These are phyloP conservation scores for Apotomis capreana DNA, from an alignment of 2,888 invertebrate genomes.

Conservation along the genomic window DNA sequence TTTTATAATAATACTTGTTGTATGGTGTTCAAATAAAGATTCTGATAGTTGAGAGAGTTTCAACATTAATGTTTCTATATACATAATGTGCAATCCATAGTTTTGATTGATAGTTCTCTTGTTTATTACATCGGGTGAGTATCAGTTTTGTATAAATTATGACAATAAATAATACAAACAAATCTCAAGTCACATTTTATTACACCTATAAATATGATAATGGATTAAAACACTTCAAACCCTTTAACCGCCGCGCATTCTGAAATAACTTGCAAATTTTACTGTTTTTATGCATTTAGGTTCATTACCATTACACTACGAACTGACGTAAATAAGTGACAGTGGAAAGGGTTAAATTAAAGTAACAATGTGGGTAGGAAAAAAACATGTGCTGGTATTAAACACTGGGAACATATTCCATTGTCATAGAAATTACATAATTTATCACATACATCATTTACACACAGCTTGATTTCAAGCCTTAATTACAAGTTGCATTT, in stretches of 20 bases:
- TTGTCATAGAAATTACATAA: not conserved
- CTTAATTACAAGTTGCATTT: not conserved
- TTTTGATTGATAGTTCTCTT: not conserved
- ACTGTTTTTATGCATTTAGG: not conserved
- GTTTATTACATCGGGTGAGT: not conserved
- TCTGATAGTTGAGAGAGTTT: not conserved
- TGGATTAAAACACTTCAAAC: constrained; percentile 19
- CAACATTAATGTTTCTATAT: not conserved
- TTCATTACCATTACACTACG: not conserved
- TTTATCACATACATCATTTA: constrained; percentile 9
- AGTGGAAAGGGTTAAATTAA: constrained; percentile 11
- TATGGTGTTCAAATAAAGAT: too few relatives aligned
- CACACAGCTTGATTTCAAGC: constrained; percentile 15
- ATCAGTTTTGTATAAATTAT: constrained; percentile 15
- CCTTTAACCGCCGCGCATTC: constrained; percentile 10
- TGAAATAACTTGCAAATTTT: constrained; percentile 42
- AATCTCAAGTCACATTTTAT: constrained; percentile 54
- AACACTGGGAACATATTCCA: constrained; percentile 16
- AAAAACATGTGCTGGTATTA: constrained; percentile 10
- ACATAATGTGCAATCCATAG: not conserved
- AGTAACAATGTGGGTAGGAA: not conserved
- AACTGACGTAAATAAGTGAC: not conserved
- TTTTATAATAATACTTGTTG: too few relatives aligned
- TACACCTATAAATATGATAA: constrained; percentile 54
- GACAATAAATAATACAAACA: constrained; percentile 42